These are phyloP conservation scores for Musca domestica DNA, from an alignment of 1,140 invertebrate genomes.

Conservation along the genomic window DNA sequence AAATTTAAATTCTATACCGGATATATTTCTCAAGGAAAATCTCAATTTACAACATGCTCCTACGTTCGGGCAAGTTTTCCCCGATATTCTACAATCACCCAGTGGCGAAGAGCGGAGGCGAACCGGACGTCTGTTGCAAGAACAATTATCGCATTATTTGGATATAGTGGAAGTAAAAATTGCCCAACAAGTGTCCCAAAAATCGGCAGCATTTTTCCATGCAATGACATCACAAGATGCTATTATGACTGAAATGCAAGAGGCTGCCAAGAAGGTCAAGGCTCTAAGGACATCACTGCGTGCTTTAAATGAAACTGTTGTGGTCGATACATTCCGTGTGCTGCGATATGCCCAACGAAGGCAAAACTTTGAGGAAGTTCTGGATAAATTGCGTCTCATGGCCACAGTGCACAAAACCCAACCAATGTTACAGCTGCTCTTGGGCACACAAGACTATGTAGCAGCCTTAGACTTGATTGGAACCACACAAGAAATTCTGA, in stretches of 20 bases:
- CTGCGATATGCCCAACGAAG: conserved; percentile 66
- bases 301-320: conserved; percentile 74
- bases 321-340: conserved; percentile 77
- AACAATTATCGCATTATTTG: conserved; percentile 85
- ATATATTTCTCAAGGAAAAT: conserved; percentile 80
- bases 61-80: conserved; percentile 87
- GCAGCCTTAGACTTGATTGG: conserved; percentile 93
- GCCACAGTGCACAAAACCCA: conserved; percentile 96
- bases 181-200: conserved; percentile 89
- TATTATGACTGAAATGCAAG: conserved; percentile 83
- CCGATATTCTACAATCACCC: conserved; percentile 56
- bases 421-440: conserved; percentile 89
- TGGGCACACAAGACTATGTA: conserved; percentile 96
- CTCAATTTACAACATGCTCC: conserved; percentile 79
- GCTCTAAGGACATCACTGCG: conserved; percentile 68
- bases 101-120: conserved; percentile 53
- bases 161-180: conserved; percentile 95
- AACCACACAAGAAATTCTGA: conserved; percentile 92
- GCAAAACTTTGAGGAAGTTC: conserved; percentile 63
- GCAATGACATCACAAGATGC: conserved; percentile 96
- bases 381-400: conserved; percentile 86
- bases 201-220: conserved; percentile 94
- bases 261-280: conserved; percentile 78
- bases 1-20: conserved; percentile 67
- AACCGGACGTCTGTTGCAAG: conserved; percentile 57